Evolutionary conservation across 1,140 invertebrate genomes (phyloP), one percentile per base, ranked within the genome.

Genomic region (Thalassaphorura encarpata): DNA sequence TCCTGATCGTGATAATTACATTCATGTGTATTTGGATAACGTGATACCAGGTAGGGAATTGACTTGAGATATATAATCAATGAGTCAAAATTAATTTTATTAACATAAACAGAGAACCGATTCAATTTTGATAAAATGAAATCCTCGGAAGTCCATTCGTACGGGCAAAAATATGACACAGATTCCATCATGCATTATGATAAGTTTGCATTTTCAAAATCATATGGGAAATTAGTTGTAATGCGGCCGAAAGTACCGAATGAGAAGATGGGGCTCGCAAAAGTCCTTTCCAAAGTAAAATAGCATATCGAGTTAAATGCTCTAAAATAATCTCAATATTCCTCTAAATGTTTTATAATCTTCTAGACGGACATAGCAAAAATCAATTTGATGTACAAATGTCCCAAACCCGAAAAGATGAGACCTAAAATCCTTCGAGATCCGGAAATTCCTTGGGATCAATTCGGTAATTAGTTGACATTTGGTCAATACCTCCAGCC

Each of bases 41-140:
- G 75, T 79, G 24, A 69, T 69, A 19, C 56, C 64, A 31, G 71
- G 71, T 72, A n/a, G n/a, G n/a, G n/a, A n/a, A n/a, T 43, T 21
- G 8, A 21, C 42, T 21, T 51, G 13, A 36, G n/a, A 11, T 36
- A n/a, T 36, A 11, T 36, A 11, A 11, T 11, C 33, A 11, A 48
- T 24, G 8, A 5, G 13, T 29, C 13, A 27, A n/a, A 18, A 11
- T 26, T 11, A 5, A 18, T 48, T 28, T 29, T 23, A 29, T 11
- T 8, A 21, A 8, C 46, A 18, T 27, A 48, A n/a, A n/a, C 21
- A 51, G 48, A 51, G 28, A 51, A 51, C 21, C 48, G 48, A 13
- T 51, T 51, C 48, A 51, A 51, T 51, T 51, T 51, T 36, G 48
- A 51, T 24, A 51, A 51, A 36, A 51, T 51, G 48, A 51, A 21